Percentiles rank a stretch among this genome's conserved stretches.
phyloP scores from a whole-genome alignment of 2,797 vertebrate genomes.

The Lates japonicus region DNA sequence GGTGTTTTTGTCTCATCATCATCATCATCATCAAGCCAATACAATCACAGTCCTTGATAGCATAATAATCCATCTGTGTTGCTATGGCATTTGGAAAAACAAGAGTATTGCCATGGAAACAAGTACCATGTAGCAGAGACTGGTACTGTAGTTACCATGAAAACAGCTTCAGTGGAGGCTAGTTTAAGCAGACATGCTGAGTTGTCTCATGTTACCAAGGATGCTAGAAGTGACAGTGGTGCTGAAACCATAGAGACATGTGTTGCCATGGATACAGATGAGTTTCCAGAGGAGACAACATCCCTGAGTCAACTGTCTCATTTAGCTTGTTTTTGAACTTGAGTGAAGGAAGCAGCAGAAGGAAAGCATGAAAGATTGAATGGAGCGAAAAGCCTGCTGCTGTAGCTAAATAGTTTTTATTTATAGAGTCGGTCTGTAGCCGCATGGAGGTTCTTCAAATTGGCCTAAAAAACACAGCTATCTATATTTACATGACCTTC shows the following conservation, averaged over 20 bases:
- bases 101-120: slow-evolving; percentile 48
- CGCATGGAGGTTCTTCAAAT: slow-evolving; percentile 8
- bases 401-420: slow-evolving; percentile 53
- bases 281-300: slow-evolving; percentile 38
- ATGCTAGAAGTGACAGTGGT: slow-evolving; percentile 34
- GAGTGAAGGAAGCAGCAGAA: slow-evolving; percentile 22
- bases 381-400: slow-evolving; percentile 31
- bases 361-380: slow-evolving; percentile 52
- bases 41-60: neutral
- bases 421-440: slow-evolving; percentile 37
- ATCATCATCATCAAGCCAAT: neutral
- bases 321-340: slow-evolving; percentile 47
- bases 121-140: slow-evolving; percentile 19
- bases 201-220: slow-evolving; percentile 41
- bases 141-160: slow-evolving; percentile 63
- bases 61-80: slow-evolving; percentile 27
- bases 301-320: slow-evolving; percentile 24
- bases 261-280: slow-evolving; percentile 64
- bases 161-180: slow-evolving; percentile 52
- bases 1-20: neutral
- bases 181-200: slow-evolving; percentile 35
- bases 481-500: slow-evolving; percentile 21
- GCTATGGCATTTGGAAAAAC: slow-evolving; percentile 32
- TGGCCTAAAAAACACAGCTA: slow-evolving; percentile 17
- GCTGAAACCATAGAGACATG: slow-evolving; percentile 39